These are phyloP conservation scores for Poeciliopsis prolifica DNA, from an alignment of 2,113 vertebrate species.

Conservation along the genomic window DNA sequence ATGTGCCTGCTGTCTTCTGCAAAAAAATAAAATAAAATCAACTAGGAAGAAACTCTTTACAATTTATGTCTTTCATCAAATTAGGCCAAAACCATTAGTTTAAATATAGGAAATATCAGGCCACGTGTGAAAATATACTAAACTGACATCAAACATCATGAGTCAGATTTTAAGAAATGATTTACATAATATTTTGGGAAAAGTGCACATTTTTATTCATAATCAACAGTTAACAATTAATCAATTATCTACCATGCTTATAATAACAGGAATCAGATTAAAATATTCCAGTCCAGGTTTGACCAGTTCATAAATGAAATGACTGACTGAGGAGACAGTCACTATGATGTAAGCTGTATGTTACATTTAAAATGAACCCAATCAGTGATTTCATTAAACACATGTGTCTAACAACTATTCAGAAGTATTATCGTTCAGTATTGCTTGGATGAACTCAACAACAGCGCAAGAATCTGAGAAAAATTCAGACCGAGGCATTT, in stretches of 20 bases:
- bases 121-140: not conserved
- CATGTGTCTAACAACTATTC: too few relatives aligned
- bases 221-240: too few relatives aligned
- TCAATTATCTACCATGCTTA: not conserved
- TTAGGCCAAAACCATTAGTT: constrained; percentile 29
- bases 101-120: constrained; percentile 17
- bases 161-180: not conserved
- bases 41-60: constrained; percentile 22
- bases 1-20: constrained; percentile 40
- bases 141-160: too few relatives aligned
- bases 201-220: not conserved
- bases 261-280: not conserved
- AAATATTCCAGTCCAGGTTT: not conserved
- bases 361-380: too few relatives aligned
- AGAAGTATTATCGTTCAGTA: too few relatives aligned
- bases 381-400: too few relatives aligned
- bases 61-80: constrained; percentile 46
- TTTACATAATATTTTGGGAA: not conserved
- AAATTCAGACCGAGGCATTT: not conserved
- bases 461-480: too few relatives aligned
- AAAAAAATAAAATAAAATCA: constrained; percentile 4
- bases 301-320: not conserved
- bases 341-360: too few relatives aligned
- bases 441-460: too few relatives aligned
- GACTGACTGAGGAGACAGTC: not conserved